Evolutionary conservation across 2,113 vertebrate genomes (phyloP).

Genomic region (Dromiciops gliroides): DNA sequence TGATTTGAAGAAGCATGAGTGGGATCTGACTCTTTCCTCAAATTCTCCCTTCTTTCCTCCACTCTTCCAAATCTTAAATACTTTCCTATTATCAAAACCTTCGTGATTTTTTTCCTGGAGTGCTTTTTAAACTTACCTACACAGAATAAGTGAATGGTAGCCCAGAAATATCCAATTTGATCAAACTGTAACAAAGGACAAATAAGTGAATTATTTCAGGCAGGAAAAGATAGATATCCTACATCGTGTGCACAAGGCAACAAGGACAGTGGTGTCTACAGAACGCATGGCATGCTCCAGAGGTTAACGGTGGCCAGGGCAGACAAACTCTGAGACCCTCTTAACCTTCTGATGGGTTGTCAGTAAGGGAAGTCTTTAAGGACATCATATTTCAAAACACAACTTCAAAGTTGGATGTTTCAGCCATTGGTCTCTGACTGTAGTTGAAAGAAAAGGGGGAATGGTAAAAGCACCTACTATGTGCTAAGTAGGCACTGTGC

Average conservation of each 20-base stretch:
- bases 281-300: neutral
- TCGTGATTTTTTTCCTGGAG: neutral
- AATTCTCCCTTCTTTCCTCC: neutral
- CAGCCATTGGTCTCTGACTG: neutral
- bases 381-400: neutral
- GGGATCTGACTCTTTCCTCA: neutral
- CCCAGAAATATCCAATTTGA: constrained; percentile 91
- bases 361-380: neutral
- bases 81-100: neutral
- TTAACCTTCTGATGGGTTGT: neutral
- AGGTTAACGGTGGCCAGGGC: neutral
- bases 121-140: constrained; percentile 87
- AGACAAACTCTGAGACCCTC: no score
- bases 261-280: neutral
- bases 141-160: constrained; percentile 89
- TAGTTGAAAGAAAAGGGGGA: neutral
- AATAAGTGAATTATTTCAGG: constrained; percentile 42
- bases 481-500: neutral
- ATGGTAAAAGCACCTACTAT: neutral
- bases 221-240: neutral
- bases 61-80: neutral
- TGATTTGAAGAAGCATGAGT: neutral
- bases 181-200: constrained; percentile 89
- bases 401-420: neutral
- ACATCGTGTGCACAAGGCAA: neutral